Percentiles rank a stretch among this genome's conserved stretches.
phyloP scores from a whole-genome alignment of 2,888 invertebrate species.

The Drosophila greeni region DNA sequence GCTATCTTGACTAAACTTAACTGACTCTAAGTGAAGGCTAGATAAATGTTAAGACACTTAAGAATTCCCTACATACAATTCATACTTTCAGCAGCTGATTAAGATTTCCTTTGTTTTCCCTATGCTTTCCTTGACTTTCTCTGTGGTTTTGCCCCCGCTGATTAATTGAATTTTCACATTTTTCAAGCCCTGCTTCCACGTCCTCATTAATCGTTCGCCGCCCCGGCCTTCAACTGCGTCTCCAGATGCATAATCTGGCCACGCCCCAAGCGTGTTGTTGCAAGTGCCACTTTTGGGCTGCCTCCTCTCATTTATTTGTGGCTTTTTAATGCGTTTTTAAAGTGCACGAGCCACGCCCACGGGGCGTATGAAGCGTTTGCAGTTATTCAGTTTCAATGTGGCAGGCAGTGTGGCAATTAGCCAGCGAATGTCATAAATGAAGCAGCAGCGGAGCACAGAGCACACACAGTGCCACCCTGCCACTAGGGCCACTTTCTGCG shows the following conservation, averaged over 20 bases:
- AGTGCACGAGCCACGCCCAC: slow-evolving; percentile 51
- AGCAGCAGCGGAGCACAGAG: slow-evolving; percentile 15
- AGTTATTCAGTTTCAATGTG: slow-evolving; percentile 13
- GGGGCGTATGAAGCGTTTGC: slow-evolving; percentile 31
- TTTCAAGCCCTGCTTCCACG: slow-evolving; percentile 12
- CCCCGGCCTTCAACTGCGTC: slow-evolving; percentile 7
- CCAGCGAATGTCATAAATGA: slow-evolving; percentile 48
- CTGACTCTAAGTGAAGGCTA: too few relatives aligned
- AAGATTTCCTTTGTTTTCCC: not conserved
- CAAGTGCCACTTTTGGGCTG: slow-evolving; percentile 66
- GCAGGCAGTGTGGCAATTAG: slow-evolving; percentile 49
- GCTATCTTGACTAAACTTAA: too few relatives aligned
- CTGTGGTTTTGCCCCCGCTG: slow-evolving; percentile 24
- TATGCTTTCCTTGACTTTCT: not conserved
- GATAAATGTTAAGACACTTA: too few relatives aligned
- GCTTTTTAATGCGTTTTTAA: slow-evolving; percentile 50
- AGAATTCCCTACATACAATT: too few relatives aligned
- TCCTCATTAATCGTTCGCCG: slow-evolving; percentile 51
- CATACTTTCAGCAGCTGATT: too few relatives aligned
- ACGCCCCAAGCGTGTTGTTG: slow-evolving; percentile 57
- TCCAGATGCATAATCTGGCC: slow-evolving; percentile 31
- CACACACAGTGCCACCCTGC: slow-evolving; percentile 1
- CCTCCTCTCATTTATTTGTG: slow-evolving; percentile 22
- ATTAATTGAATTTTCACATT: slow-evolving; percentile 67
- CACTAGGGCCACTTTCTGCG: slow-evolving; percentile 33